A percentile compares a stretch with the other conserved stretches of the same genome.
Conservation (phyloP, 37 sponge, comb jelly and placozoan species). For the Axinella damicornis region DNA sequence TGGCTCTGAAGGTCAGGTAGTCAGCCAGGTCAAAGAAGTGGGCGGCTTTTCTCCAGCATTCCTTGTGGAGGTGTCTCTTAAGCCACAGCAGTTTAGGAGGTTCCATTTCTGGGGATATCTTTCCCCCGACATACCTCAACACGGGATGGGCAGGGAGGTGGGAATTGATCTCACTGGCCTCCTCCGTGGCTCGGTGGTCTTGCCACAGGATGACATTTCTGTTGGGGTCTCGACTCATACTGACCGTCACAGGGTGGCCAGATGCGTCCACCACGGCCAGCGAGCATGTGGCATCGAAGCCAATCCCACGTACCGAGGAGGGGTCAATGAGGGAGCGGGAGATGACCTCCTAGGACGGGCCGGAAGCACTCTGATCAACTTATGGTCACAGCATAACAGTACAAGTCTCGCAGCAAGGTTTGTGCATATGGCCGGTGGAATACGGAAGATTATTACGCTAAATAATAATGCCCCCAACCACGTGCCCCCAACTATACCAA, state of each 20-base stretch:
- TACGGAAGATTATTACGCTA: too few relatives aligned
- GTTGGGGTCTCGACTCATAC: slow-evolving; percentile 36
- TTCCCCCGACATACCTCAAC: slow-evolving; percentile 77
- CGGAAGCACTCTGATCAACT: too few relatives aligned
- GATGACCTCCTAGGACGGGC: too few relatives aligned
- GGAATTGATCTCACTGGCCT: slow-evolving; percentile 73
- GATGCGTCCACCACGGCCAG: slow-evolving; percentile 64
- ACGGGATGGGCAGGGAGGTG: slow-evolving; percentile 72
- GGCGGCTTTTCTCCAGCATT: slow-evolving; percentile 79
- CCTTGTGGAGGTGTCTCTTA: slow-evolving; percentile 60
- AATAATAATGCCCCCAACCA: too few relatives aligned
- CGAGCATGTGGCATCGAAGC: slow-evolving; percentile 90
- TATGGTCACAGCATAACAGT: too few relatives aligned
- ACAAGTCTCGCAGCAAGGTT: too few relatives aligned
- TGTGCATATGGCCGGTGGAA: too few relatives aligned
- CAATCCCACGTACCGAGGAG: slow-evolving; percentile 66
- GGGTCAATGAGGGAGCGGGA: neutral
- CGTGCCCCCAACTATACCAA: slow-evolving; percentile 1
- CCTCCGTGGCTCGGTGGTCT: slow-evolving; percentile 83
- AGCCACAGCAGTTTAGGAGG: slow-evolving; percentile 93
- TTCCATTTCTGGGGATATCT: slow-evolving; percentile 89
- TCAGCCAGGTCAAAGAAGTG: slow-evolving; percentile 93
- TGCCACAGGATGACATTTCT: slow-evolving; percentile 86
- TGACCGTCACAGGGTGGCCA: slow-evolving; percentile 74
- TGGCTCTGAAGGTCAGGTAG: slow-evolving; percentile 83